Percentiles rank a stretch among this genome's conserved stretches.
Evolutionary conservation across 2,113 vertebrate genomes (phyloP).

Genomic region (Sinocyclocheilus rhinocerous): DNA sequence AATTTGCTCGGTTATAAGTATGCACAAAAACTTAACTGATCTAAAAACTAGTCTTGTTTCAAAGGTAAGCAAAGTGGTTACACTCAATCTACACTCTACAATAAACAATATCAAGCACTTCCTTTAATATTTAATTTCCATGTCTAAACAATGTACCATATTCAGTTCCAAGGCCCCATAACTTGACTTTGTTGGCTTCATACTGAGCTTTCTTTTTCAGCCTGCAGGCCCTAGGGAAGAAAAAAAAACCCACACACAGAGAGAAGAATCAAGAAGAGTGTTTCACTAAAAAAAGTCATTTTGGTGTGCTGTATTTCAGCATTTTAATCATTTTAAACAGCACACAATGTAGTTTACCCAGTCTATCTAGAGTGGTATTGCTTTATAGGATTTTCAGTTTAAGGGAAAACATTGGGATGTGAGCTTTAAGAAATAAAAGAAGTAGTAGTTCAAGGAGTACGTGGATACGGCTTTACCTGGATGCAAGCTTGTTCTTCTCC

Average conservation of each 20-base stretch:
- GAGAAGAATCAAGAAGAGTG: background rate
- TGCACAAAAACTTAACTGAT: background rate
- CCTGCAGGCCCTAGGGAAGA: slow-evolving; percentile 87
- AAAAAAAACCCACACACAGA: background rate
- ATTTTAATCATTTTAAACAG: background rate
- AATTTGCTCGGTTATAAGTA: background rate
- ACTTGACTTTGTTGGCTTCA: slow-evolving; percentile 99
- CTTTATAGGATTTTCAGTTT: background rate
- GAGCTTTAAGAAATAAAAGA: background rate
- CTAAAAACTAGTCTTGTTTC: background rate
- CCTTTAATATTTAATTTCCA: slow-evolving; percentile 20
- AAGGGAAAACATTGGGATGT: background rate
- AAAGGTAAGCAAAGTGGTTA: background rate
- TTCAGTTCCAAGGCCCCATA: slow-evolving; percentile 98
- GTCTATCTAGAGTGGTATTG: background rate
- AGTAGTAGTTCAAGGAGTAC: background rate
- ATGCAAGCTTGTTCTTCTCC: slow-evolving; percentile 98
- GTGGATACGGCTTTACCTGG: slow-evolving; percentile 79
- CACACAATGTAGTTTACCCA: background rate
- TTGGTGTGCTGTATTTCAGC: background rate
- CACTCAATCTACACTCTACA: background rate
- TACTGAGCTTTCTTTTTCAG: slow-evolving; percentile 99
- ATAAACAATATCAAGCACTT: slow-evolving; percentile 20
- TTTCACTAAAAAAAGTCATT: no score
- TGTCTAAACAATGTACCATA: slow-evolving; percentile 82